Evolutionary conservation across 2,797 vertebrate species (phyloP).

Genomic region (Esox masquinongy): DNA sequence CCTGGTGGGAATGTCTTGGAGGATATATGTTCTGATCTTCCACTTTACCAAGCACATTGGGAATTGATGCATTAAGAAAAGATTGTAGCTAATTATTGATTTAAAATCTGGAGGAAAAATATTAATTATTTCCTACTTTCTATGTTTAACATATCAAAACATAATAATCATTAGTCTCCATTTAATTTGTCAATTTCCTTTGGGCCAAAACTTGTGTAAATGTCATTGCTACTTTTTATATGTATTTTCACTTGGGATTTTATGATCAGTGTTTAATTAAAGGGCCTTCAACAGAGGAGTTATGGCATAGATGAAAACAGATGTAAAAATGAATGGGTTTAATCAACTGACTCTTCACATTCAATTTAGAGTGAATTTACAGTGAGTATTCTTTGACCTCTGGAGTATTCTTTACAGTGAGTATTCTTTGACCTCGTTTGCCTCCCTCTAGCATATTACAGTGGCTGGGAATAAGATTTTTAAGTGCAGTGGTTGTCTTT

Average conservation of each 20-base stretch:
- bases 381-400: background rate
- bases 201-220: slow-evolving; percentile 28
- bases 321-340: slow-evolving; percentile 15
- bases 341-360: slow-evolving; percentile 22
- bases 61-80: no score
- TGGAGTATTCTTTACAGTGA: slow-evolving; percentile 10
- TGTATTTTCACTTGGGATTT: slow-evolving; percentile 22
- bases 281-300: slow-evolving; percentile 18
- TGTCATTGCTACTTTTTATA: slow-evolving; percentile 37
- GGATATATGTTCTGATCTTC: no score
- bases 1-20: no score
- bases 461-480: background rate
- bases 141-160: slow-evolving; percentile 41
- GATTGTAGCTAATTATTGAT: no score
- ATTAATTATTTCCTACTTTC: slow-evolving; percentile 15
- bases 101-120: no score
- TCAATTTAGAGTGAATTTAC: no score
- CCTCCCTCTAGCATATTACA: background rate
- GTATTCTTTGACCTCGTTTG: background rate
- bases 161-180: slow-evolving; percentile 37
- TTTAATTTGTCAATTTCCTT: slow-evolving; percentile 36
- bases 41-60: no score
- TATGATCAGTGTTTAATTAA: slow-evolving; percentile 26
- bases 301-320: background rate
- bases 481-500: background rate